Conservation (phyloP, 2,113 vertebrate species). For the Urocolius indicus region DNA sequence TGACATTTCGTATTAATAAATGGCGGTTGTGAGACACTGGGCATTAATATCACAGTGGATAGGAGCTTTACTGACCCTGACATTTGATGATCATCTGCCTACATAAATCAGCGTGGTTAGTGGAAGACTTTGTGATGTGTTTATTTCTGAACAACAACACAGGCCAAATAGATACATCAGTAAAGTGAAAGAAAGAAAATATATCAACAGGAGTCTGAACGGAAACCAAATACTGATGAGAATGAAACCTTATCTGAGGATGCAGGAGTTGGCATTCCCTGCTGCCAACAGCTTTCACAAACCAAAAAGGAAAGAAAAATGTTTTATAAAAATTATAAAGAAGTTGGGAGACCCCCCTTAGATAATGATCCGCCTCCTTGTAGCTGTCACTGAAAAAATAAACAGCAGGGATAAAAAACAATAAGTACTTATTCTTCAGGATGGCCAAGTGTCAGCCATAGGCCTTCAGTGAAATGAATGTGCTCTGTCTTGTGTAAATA, state of each 20-base stretch:
- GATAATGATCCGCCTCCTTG: constrained; percentile 51
- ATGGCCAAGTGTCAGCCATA: constrained; percentile 3
- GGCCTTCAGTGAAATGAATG: constrained; percentile 2
- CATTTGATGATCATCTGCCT: constrained; percentile 13
- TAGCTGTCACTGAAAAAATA: constrained; percentile 51
- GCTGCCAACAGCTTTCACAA: constrained; percentile 37
- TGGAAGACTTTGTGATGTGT: constrained; percentile 11
- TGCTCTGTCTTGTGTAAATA: constrained; percentile 28
- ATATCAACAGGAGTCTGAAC: constrained; percentile 50
- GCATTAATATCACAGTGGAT: not conserved
- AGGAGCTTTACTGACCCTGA: not conserved
- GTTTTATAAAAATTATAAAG: constrained; percentile 52
- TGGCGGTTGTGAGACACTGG: not conserved
- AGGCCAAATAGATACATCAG: constrained; percentile 46
- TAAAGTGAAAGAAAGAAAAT: constrained; percentile 27
- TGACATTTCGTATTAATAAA: constrained; percentile 36
- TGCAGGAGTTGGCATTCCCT: constrained; percentile 35
- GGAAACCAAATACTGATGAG: constrained; percentile 50
- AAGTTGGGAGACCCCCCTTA: constrained; percentile 38
- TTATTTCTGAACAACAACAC: constrained; percentile 42
- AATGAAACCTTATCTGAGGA: constrained; percentile 58
- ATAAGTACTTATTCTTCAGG: constrained; percentile 32
- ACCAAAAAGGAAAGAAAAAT: constrained; percentile 52
- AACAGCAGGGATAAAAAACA: constrained; percentile 36
- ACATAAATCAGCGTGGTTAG: not conserved